phyloP scores from a whole-genome alignment of 37 sponge, comb jelly and placozoan species.

The Chondrilla cf. caribensis region DNA sequence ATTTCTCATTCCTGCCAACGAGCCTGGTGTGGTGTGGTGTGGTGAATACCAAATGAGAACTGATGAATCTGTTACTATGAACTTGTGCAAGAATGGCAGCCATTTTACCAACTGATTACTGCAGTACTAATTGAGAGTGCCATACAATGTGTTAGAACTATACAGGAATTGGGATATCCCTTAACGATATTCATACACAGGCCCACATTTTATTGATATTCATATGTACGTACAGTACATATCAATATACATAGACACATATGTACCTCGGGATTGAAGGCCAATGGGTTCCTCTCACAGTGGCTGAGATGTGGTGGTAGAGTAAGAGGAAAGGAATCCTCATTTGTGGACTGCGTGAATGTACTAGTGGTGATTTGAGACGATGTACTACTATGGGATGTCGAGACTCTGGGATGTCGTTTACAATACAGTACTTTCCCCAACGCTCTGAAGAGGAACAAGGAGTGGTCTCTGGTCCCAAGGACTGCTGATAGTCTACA shows the following conservation, averaged over 20 bases:
- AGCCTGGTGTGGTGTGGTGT: too few species aligned
- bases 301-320: conserved; percentile 54
- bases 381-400: background rate
- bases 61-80: too few species aligned
- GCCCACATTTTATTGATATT: too few species aligned
- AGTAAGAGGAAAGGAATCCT: background rate
- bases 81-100: too few species aligned
- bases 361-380: background rate
- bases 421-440: conserved; percentile 90
- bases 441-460: conserved; percentile 82
- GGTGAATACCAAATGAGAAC: too few species aligned
- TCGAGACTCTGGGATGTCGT: background rate
- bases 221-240: too few species aligned
- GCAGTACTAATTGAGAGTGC: too few species aligned
- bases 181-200: too few species aligned
- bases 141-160: too few species aligned
- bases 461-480: conserved; percentile 56
- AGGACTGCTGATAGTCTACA: background rate
- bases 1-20: too few species aligned
- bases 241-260: background rate
- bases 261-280: conserved; percentile 64
- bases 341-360: background rate
- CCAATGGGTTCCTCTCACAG: conserved; percentile 41
- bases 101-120: too few species aligned
- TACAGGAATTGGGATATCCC: too few species aligned